Conservation (phyloP, 2,888 invertebrate species). For the Apoda limacodes region DNA sequence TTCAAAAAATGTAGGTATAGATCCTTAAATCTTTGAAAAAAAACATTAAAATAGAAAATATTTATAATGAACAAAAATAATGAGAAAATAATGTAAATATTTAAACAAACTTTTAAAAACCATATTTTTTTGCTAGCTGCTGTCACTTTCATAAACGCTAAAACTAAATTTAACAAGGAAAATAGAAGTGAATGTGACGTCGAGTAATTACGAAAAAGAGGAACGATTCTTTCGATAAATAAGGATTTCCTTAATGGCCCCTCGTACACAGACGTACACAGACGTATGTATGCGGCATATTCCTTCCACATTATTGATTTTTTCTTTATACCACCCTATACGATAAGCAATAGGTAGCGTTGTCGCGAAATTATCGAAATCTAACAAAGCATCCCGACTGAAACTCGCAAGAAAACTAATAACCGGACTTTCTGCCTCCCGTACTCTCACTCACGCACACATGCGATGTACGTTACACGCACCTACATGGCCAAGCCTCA, state of each 20-base stretch:
- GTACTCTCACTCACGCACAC: slow-evolving; percentile 30
- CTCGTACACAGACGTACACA: neutral
- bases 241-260: slow-evolving; percentile 11
- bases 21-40: no score
- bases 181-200: no score
- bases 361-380: slow-evolving; percentile 69
- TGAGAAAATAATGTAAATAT: no score
- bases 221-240: slow-evolving; percentile 11
- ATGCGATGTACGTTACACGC: slow-evolving; percentile 22
- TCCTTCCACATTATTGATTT: slow-evolving; percentile 13
- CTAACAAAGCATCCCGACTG: slow-evolving; percentile 62
- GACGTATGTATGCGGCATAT: slow-evolving; percentile 9
- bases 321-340: neutral
- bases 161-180: neutral
- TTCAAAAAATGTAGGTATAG: no score
- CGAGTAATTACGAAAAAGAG: slow-evolving; percentile 11
- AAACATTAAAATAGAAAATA: no score
- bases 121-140: no score
- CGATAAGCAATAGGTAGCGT: slow-evolving; percentile 24
- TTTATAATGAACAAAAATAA: no score
- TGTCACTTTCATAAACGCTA: no score
- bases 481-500: slow-evolving; percentile 22
- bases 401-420: slow-evolving; percentile 68
- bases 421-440: slow-evolving; percentile 54
- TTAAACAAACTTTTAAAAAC: no score